A percentile compares a stretch with the other conserved stretches of the same genome.
Conservation (phyloP, 2,888 invertebrate genomes). For the Calameuta filiformis region DNA sequence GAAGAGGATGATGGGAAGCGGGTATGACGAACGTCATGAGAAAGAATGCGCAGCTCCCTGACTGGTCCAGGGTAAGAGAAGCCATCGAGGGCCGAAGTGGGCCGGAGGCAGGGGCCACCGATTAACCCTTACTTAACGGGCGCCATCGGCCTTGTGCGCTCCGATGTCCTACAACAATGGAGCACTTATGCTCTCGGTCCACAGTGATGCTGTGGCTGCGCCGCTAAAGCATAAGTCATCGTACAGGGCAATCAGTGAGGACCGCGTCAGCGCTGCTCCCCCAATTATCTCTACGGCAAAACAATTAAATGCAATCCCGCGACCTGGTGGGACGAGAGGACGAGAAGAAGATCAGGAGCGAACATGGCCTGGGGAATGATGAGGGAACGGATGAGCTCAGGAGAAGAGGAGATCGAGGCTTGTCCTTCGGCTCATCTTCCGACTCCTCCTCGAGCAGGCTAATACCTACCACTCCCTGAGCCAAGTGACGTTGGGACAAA, state of each 20-base stretch:
- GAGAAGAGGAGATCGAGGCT: not conserved
- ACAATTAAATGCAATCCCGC: slow-evolving; percentile 46
- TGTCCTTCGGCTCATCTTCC: not conserved
- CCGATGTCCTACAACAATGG: slow-evolving; percentile 54
- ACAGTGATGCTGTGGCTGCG: slow-evolving; percentile 10
- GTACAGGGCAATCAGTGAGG: slow-evolving; percentile 47
- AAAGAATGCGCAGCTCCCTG: slow-evolving; percentile 18
- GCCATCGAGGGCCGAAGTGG: slow-evolving; percentile 20
- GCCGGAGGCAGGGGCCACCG: slow-evolving; percentile 34
- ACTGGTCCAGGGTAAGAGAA: slow-evolving; percentile 6
- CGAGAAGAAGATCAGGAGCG: not conserved
- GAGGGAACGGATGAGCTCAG: too few relatives aligned
- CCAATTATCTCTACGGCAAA: slow-evolving; percentile 53
- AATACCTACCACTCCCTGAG: not conserved
- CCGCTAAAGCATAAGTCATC: slow-evolving; percentile 55
- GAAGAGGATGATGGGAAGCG: not conserved
- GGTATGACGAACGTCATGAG: slow-evolving; percentile 11
- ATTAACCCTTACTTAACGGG: slow-evolving; percentile 50
- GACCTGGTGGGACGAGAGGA: too few relatives aligned
- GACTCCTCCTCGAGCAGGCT: not conserved
- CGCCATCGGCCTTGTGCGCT: slow-evolving; percentile 37
- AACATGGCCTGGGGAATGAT: not conserved
- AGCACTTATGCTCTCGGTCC: slow-evolving; percentile 49
- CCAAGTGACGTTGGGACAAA: slow-evolving; percentile 31
- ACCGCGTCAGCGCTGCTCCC: slow-evolving; percentile 29